phyloP scores from a whole-genome alignment of 2,888 invertebrate species.

The Oxystoma pomonae region DNA sequence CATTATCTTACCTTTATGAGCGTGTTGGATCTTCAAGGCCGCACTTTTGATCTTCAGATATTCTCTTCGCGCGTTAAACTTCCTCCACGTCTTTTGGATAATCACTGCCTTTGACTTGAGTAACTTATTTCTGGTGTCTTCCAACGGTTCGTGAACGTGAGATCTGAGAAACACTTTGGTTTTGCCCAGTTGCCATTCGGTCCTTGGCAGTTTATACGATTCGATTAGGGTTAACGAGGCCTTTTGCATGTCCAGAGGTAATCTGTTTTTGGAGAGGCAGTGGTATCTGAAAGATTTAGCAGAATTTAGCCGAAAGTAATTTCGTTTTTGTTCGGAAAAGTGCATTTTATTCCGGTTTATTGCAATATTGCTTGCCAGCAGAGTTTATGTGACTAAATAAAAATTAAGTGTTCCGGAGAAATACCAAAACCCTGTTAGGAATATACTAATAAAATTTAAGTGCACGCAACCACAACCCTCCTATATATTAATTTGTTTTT shows the following conservation, averaged over 20 bases:
- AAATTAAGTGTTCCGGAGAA: no score
- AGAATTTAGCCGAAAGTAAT: neutral
- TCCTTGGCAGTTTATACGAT: constrained; percentile 62
- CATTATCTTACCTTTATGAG: no score
- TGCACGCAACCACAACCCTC: no score
- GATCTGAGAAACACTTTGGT: constrained; percentile 81
- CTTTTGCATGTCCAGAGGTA: constrained; percentile 49
- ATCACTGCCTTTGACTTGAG: constrained; percentile 65
- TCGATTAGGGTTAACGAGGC: constrained; percentile 55
- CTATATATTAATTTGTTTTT: no score
- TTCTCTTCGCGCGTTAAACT: constrained; percentile 60
- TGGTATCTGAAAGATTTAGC: constrained; percentile 54
- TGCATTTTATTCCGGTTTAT: no score
- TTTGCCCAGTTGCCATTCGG: constrained; percentile 86
- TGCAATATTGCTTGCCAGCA: no score
- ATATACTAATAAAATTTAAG: no score
- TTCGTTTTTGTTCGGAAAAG: neutral
- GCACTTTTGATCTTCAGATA: constrained; percentile 64
- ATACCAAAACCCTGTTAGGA: no score
- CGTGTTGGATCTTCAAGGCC: constrained; percentile 73
- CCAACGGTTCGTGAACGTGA: constrained; percentile 78
- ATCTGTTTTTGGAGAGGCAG: constrained; percentile 56
- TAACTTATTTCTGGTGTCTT: constrained; percentile 70
- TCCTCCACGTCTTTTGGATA: constrained; percentile 74
- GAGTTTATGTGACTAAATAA: no score